Evolutionary conservation across 2,888 invertebrate species (phyloP).

Genomic region (Eupithecia tripunctaria): DNA sequence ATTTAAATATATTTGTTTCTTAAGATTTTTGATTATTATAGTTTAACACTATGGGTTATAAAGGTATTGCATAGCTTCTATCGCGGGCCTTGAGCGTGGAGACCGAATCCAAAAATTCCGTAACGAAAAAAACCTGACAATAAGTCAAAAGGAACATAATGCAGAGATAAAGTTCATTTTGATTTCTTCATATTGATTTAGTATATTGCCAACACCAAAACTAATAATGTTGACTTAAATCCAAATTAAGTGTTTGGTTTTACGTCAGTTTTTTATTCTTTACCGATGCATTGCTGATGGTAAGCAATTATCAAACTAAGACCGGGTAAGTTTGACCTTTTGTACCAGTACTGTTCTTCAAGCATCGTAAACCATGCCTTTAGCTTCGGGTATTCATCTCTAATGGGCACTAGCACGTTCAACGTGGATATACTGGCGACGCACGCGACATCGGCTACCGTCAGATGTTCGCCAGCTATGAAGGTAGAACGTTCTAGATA

Average conservation of each 20-base stretch:
- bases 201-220: not conserved
- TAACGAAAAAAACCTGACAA: no score
- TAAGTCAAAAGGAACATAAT: no score
- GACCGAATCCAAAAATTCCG: no score
- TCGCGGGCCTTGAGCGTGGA: no score
- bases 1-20: not conserved
- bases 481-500: slow-evolving; percentile 53
- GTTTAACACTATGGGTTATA: no score
- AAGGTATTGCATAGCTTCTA: no score
- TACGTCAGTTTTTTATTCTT: not conserved
- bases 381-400: slow-evolving; percentile 49
- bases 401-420: slow-evolving; percentile 49
- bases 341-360: slow-evolving; percentile 52
- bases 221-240: no score
- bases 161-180: no score
- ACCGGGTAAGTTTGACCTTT: slow-evolving; percentile 54
- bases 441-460: slow-evolving; percentile 59
- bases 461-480: slow-evolving; percentile 52
- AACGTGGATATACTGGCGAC: slow-evolving; percentile 53
- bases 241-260: no score
- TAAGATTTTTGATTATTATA: not conserved
- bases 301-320: slow-evolving; percentile 33
- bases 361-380: slow-evolving; percentile 51
- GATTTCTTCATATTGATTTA: not conserved
- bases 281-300: not conserved